These are phyloP conservation scores for Leucozona laternaria DNA, from an alignment of 2,888 invertebrate species.

Conservation along the genomic window DNA sequence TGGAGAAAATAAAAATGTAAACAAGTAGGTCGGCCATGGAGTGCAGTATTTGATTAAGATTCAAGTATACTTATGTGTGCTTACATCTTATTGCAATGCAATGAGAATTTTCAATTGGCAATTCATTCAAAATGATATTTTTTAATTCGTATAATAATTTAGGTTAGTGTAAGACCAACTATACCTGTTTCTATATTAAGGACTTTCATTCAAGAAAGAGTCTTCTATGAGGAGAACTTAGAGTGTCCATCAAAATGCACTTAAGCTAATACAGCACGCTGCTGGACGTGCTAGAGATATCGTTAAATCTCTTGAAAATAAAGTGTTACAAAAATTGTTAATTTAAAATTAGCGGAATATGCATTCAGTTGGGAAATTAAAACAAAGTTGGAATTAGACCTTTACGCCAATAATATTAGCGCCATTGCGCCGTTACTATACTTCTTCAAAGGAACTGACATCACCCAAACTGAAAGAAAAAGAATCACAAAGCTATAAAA, in stretches of 20 bases:
- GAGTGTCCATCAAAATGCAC: background rate
- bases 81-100: conserved; percentile 2
- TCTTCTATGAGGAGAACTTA: background rate
- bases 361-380: too few species aligned
- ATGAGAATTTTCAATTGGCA: background rate
- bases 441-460: too few species aligned
- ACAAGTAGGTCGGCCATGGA: background rate
- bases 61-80: conserved; percentile 2
- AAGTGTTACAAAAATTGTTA: background rate
- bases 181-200: background rate
- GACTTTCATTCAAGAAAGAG: background rate
- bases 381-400: too few species aligned
- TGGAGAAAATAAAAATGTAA: background rate
- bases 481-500: too few species aligned
- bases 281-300: too few species aligned
- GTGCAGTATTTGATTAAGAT: background rate
- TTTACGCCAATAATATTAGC: too few species aligned
- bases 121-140: conserved; percentile 1
- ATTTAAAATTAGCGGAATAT: background rate
- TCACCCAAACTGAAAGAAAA: too few species aligned
- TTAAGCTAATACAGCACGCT: background rate
- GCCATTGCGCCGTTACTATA: too few species aligned
- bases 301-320: too few species aligned
- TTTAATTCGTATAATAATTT: background rate
- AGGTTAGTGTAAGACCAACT: background rate